Percentiles rank a stretch among this genome's conserved stretches.
phyloP scores from a whole-genome alignment of 2,888 invertebrate genomes.

The Rhingia campestris region DNA sequence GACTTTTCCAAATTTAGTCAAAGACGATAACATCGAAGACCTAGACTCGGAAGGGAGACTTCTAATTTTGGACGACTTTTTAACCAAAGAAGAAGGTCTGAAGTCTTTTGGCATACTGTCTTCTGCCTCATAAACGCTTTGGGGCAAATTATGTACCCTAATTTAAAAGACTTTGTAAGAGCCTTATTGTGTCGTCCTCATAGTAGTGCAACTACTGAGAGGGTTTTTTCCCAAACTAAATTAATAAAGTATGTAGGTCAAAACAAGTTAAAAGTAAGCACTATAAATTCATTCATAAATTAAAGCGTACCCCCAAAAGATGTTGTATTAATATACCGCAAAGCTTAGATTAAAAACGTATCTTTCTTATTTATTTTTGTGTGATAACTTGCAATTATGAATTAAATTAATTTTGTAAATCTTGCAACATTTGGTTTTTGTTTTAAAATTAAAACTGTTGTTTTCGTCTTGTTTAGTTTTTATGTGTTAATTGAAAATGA shows the following conservation, averaged over 20 bases:
- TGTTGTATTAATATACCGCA: not conserved
- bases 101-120: no score
- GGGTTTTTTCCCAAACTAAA: not conserved
- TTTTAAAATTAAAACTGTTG: no score
- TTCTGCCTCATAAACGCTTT: slow-evolving; percentile 8
- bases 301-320: not conserved
- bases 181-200: not conserved
- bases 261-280: not conserved
- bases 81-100: no score
- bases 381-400: not conserved
- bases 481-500: no score
- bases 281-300: no score
- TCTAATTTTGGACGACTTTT: no score
- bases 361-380: not conserved
- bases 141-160: slow-evolving; percentile 1
- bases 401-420: not conserved
- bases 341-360: not conserved
- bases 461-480: no score
- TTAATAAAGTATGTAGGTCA: not conserved
- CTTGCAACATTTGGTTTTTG: no score
- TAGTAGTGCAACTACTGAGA: no score
- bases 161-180: slow-evolving; percentile 14
- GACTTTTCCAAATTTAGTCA: no score
- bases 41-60: no score
- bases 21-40: no score